Conservation (phyloP, 2,888 invertebrate species). For the Seira ritae region DNA sequence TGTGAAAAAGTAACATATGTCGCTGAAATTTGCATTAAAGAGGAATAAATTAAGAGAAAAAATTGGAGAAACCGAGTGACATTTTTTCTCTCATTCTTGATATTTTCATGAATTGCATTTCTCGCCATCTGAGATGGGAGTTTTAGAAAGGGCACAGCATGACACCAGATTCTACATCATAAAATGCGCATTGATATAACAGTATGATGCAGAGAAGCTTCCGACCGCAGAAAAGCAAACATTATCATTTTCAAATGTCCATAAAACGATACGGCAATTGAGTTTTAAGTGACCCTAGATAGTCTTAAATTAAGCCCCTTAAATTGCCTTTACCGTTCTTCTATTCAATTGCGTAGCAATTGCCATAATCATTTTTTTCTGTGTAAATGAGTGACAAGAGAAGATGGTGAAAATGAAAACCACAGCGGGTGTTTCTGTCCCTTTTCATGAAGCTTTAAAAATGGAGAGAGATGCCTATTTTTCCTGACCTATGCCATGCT, state of each 20-base stretch:
- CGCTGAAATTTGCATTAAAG: no score
- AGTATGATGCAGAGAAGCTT: no score
- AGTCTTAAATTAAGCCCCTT: slow-evolving; percentile 4
- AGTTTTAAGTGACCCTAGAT: background rate
- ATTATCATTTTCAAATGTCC: background rate
- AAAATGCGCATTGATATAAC: no score
- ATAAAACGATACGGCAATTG: background rate
- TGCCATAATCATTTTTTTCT: slow-evolving; percentile 41
- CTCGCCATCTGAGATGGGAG: background rate
- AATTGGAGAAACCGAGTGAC: no score
- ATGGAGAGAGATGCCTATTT: no score
- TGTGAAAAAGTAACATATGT: no score
- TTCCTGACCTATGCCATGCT: no score
- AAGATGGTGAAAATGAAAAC: slow-evolving; percentile 71
- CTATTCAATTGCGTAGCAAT: no score
- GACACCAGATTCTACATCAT: background rate
- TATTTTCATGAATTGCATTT: no score
- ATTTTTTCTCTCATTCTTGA: no score
- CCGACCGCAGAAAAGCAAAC: background rate
- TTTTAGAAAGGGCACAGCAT: background rate
- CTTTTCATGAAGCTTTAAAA: no score
- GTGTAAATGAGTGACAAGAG: slow-evolving; percentile 37
- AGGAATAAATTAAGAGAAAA: no score
- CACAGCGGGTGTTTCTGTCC: slow-evolving; percentile 63
- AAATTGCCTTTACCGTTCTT: slow-evolving; percentile 43